A percentile compares a stretch with the other conserved stretches of the same genome.
These are phyloP conservation scores for Latheticus oryzae DNA, from an alignment of 2,888 invertebrate species.

Conservation along the genomic window DNA sequence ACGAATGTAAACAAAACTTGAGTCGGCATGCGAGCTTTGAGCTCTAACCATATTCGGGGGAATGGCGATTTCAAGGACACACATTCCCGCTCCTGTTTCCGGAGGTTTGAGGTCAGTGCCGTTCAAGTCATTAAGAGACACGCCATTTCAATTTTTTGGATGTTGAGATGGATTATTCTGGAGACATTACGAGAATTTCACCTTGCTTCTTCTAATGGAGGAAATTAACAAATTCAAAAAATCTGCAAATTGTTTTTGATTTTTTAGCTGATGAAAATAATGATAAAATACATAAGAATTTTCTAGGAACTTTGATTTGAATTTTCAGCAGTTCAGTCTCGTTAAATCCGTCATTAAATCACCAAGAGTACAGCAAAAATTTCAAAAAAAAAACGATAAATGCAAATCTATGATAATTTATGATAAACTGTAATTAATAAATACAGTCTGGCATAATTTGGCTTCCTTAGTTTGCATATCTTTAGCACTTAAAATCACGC, in stretches of 20 bases:
- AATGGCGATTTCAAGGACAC: slow-evolving; percentile 35
- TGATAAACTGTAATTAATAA: slow-evolving; percentile 1
- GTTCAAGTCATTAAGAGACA: slow-evolving; percentile 24
- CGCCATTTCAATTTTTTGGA: slow-evolving; percentile 7
- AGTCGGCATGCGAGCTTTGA: slow-evolving; percentile 34
- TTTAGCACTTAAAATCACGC: neutral
- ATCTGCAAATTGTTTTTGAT: too few species aligned
- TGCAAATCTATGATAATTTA: slow-evolving; percentile 8
- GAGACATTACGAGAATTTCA: slow-evolving; percentile 1
- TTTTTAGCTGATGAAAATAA: too few species aligned
- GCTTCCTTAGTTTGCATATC: neutral
- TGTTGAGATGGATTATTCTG: slow-evolving; percentile 8
- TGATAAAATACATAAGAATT: too few species aligned
- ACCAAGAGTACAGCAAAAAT: too few species aligned
- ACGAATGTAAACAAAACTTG: slow-evolving; percentile 34
- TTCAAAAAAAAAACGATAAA: too few species aligned
- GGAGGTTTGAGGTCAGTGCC: slow-evolving; percentile 36
- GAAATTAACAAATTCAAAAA: too few species aligned
- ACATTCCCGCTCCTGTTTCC: slow-evolving; percentile 26
- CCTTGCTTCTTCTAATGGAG: too few species aligned
- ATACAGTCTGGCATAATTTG: neutral
- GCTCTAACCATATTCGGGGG: slow-evolving; percentile 18
- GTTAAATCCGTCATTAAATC: too few species aligned
- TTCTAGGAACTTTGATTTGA: too few species aligned
- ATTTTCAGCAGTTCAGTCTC: too few species aligned